Conservation (phyloP, 2,113 vertebrate species). For the Labeo catla region DNA sequence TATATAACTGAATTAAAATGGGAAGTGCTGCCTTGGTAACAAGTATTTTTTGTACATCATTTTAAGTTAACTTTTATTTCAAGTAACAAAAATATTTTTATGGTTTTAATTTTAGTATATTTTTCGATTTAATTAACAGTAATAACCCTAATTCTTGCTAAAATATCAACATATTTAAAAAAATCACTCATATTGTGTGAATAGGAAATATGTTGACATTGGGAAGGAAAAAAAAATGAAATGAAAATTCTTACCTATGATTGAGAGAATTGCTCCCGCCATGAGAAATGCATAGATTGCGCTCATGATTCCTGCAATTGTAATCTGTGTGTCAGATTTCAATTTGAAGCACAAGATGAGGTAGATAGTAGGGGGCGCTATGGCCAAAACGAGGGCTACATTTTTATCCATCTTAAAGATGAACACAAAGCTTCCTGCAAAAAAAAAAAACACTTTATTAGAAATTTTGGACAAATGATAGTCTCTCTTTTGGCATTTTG, state of each 20-base stretch:
- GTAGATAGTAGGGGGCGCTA: constrained; percentile 68
- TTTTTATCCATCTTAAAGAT: not conserved
- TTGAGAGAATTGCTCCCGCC: constrained; percentile 61
- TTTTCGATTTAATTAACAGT: too few relatives aligned
- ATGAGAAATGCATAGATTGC: constrained; percentile 67
- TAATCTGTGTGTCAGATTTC: constrained; percentile 71
- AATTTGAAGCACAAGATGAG: constrained; percentile 69
- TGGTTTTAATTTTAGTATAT: too few relatives aligned
- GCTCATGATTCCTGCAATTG: constrained; percentile 63
- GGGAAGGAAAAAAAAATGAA: too few relatives aligned
- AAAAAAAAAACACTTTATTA: constrained; percentile 9
- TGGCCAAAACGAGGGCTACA: constrained; percentile 56
- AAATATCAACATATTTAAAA: too few relatives aligned
- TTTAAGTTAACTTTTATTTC: too few relatives aligned
- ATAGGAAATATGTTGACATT: too few relatives aligned
- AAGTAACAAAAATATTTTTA: too few relatives aligned
- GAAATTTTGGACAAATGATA: not conserved
- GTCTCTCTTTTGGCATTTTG: not conserved
- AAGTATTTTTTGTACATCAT: too few relatives aligned
- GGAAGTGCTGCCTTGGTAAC: too few relatives aligned
- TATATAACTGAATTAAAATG: too few relatives aligned
- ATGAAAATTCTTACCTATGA: constrained; percentile 56
- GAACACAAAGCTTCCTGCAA: constrained; percentile 66
- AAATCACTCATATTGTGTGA: too few relatives aligned
- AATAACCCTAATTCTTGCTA: too few relatives aligned